These are phyloP conservation scores for Cryptoleucopteryx plumbea DNA, from an alignment of 2,113 vertebrate species.

Conservation along the genomic window DNA sequence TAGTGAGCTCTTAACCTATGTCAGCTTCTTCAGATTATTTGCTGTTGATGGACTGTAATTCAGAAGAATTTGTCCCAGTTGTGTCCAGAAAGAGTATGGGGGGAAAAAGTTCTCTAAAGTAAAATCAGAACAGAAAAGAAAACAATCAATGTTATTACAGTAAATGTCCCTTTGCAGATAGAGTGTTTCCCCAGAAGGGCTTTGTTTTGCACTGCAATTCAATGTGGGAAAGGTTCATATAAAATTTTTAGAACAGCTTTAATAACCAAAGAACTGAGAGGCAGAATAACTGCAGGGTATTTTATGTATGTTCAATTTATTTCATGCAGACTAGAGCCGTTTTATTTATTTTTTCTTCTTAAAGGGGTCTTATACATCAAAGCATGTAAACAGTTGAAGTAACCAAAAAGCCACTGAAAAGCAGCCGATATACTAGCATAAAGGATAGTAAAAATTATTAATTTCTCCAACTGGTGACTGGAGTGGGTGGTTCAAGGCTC, in stretches of 20 bases:
- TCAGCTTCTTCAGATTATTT: not conserved
- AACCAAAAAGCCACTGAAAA: not conserved
- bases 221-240: not conserved
- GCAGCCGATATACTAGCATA: not conserved
- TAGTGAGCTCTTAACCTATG: not conserved
- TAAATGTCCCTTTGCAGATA: not conserved
- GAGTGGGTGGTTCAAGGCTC: not conserved
- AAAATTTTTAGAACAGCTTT: not conserved
- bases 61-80: not conserved
- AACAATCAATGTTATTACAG: not conserved
- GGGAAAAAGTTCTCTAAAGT: not conserved
- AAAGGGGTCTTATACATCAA: not conserved
- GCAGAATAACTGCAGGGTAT: not conserved
- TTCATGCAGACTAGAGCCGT: not conserved
- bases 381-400: not conserved
- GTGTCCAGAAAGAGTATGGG: not conserved
- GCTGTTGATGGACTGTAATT: not conserved
- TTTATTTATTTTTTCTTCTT: not conserved
- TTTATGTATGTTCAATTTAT: not conserved
- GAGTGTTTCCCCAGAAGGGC: not conserved
- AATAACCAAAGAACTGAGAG: not conserved
- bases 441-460: not conserved
- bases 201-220: not conserved
- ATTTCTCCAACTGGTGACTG: not conserved
- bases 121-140: not conserved